Conservation (phyloP, 2,888 invertebrate species). For the Sphecodes monilicornis region DNA sequence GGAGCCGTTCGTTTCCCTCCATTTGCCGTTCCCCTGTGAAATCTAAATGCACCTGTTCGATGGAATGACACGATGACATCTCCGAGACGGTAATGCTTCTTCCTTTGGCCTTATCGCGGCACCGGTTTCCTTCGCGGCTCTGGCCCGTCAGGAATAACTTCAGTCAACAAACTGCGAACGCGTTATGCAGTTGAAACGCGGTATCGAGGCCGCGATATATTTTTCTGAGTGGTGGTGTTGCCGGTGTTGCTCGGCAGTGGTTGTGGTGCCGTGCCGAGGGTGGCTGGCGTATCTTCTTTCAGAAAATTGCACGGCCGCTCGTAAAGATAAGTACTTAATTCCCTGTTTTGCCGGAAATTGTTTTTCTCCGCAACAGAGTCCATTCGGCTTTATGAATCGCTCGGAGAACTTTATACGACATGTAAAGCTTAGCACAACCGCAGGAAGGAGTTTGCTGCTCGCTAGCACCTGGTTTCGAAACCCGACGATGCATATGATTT, state of each 20-base stretch:
- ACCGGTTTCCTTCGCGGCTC: slow-evolving; percentile 5
- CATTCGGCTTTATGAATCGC: slow-evolving; percentile 64
- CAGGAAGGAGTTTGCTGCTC: slow-evolving; percentile 19
- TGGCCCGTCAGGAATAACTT: slow-evolving; percentile 48
- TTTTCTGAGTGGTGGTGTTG: slow-evolving; percentile 41
- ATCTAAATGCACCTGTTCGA: slow-evolving; percentile 41
- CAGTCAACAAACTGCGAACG: slow-evolving; percentile 43
- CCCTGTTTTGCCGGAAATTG: slow-evolving; percentile 68
- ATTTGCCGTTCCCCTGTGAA: slow-evolving; percentile 1
- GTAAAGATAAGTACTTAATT: slow-evolving; percentile 73
- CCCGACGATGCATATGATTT: slow-evolving; percentile 7
- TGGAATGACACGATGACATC: slow-evolving; percentile 37
- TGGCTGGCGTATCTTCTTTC: slow-evolving; percentile 65
- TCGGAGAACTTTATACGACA: slow-evolving; percentile 47
- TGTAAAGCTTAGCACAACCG: slow-evolving; percentile 39
- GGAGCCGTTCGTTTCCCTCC: slow-evolving; percentile 4
- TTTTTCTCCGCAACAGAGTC: slow-evolving; percentile 58
- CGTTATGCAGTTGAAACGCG: slow-evolving; percentile 54
- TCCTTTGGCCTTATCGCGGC: slow-evolving; percentile 45
- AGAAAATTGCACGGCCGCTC: slow-evolving; percentile 66
- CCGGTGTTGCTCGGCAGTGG: not conserved
- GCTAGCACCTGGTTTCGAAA: slow-evolving; percentile 27
- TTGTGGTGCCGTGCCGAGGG: slow-evolving; percentile 22
- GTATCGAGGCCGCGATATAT: slow-evolving; percentile 66
- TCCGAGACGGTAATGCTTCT: slow-evolving; percentile 34